Evolutionary conservation across 2,113 vertebrate genomes (phyloP), one percentile per base, ranked within the genome.

Genomic region (Tachysurus vachellii): DNA sequence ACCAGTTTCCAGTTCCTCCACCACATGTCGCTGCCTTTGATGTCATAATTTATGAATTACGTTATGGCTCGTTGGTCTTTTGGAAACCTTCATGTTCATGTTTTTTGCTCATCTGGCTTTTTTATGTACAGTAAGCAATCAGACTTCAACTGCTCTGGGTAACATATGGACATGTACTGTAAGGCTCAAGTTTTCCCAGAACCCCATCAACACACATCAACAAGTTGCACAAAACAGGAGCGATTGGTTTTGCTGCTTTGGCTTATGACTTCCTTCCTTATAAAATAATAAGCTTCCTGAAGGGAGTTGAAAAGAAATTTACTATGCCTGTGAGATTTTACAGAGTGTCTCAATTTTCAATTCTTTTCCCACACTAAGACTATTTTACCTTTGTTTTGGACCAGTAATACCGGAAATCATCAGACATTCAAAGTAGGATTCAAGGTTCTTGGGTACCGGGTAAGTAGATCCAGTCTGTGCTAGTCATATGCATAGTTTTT

Each of bases 231-330:
- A 76, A 76, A 76, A 76, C 73, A 76, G 44, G 11, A 76, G 73
- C 73, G 47, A 47, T 47, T 50, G 73, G 19, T 47, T 75, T 23
- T 12, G 42, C 42, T 76, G 21, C 73, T 76, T 4, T 76, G 42
- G 44, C 73, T 76, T 10, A 76, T 76, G 73, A 50, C 44, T 76
- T 76, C 44, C 73, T 76, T 76, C 73, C 44, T 44, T 50, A 26
- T 44, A 44, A 76, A 76, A 26, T 26, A 50, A 76, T 76, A n/a
- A 76, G 44, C 73, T 76, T 76, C 73, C 73, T 76, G 44, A 76
- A 76, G 73, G 44, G 9, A 76, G 44, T n/a, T 26, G 11, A 76
- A 76, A 76, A 26, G 11, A 76, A 50, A 50, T 50, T 47, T 14
- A 76, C 23, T 26, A 76, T 50, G 73, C 73, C 73, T 5, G 23